A percentile compares a stretch with the other conserved stretches of the same genome.
Evolutionary conservation across 2,113 vertebrate species (phyloP).

Genomic region (Grantiella picta): DNA sequence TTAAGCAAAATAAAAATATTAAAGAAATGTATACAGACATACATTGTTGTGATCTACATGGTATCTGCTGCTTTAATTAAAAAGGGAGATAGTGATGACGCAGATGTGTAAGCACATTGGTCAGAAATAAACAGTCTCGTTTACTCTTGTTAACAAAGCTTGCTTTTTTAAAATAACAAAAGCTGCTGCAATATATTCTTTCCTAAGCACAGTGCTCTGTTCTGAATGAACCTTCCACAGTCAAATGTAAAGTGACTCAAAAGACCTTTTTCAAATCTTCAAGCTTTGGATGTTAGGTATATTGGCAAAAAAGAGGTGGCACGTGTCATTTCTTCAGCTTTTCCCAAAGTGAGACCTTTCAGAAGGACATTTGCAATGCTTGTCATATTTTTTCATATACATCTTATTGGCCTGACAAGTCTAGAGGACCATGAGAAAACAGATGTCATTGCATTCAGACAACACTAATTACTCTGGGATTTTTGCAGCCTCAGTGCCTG

Average conservation of each 20-base stretch:
- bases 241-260: slow-evolving; percentile 30
- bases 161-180: not conserved
- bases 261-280: slow-evolving; percentile 54
- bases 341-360: slow-evolving; percentile 75
- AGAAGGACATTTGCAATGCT: slow-evolving; percentile 75
- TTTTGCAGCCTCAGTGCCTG: slow-evolving; percentile 77
- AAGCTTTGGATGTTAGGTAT: slow-evolving; percentile 48
- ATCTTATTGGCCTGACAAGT: slow-evolving; percentile 79
- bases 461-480: slow-evolving; percentile 83
- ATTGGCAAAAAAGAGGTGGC: slow-evolving; percentile 64
- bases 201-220: not conserved
- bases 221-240: slow-evolving; percentile 18
- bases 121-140: not conserved
- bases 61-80: not conserved
- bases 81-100: not conserved
- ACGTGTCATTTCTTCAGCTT: slow-evolving; percentile 69
- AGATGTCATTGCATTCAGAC: slow-evolving; percentile 83
- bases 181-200: not conserved
- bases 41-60: not conserved
- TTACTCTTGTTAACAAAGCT: slow-evolving; percentile 1
- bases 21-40: not conserved
- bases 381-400: slow-evolving; percentile 82
- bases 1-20: not conserved
- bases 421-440: slow-evolving; percentile 79
- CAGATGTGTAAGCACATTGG: not conserved